Conservation (phyloP, 2,113 vertebrate species). For the Emydocephalus ijimae region DNA sequence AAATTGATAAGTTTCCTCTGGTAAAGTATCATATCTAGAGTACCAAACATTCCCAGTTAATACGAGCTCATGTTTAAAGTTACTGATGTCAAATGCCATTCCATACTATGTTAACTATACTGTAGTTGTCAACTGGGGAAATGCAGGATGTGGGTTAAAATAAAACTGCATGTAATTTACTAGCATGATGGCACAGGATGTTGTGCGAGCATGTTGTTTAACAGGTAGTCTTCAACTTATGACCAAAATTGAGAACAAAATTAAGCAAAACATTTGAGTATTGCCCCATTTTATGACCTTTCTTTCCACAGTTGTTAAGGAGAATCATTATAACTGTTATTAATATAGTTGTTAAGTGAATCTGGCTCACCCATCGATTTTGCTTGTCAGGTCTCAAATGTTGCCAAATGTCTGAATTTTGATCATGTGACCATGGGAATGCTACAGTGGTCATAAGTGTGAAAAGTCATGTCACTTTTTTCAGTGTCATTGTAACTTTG, state of each 20-base stretch:
- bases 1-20: background rate
- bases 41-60: background rate
- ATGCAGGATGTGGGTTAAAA: background rate
- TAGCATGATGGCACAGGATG: background rate
- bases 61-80: background rate
- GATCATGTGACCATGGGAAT: background rate
- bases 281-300: background rate
- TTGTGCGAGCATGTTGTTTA: background rate
- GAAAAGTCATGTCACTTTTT: background rate
- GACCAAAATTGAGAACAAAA: background rate
- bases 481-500: background rate
- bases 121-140: background rate
- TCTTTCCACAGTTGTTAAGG: background rate
- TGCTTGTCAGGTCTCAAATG: background rate
- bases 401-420: background rate
- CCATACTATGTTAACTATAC: background rate
- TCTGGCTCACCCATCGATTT: background rate
- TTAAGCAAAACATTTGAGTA: background rate
- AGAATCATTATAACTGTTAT: background rate
- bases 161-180: background rate
- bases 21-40: background rate
- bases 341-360: background rate
- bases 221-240: background rate
- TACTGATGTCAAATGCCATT: background rate
- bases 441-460: background rate